Evolutionary conservation across 2,797 vertebrate genomes (phyloP).

Genomic region (Bryconaethiops microstoma): DNA sequence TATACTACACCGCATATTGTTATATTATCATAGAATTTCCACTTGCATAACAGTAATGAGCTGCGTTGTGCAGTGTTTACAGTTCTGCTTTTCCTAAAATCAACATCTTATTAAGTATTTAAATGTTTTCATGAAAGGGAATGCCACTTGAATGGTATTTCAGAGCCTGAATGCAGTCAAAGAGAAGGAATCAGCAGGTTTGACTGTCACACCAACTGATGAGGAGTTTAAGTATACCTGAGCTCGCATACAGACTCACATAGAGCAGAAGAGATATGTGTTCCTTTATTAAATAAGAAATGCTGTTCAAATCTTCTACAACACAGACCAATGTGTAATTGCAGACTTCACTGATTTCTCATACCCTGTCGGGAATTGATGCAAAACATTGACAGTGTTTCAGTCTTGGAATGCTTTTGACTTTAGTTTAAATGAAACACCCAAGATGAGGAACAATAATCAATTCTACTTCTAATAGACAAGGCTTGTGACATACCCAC

Average conservation of each 20-base stretch:
- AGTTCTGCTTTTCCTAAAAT: neutral
- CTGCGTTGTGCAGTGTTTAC: neutral
- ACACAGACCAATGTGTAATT: neutral
- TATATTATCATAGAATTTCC: conserved; percentile 35
- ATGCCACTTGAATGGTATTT: neutral
- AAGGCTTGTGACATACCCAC: conserved; percentile 30
- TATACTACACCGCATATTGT: neutral
- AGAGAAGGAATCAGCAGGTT: conserved; percentile 30
- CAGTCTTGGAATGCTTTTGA: conserved; percentile 43
- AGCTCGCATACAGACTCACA: conserved; percentile 35
- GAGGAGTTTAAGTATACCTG: conserved; percentile 25
- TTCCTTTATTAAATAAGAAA: neutral
- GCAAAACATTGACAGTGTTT: conserved; percentile 38
- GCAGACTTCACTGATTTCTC: conserved; percentile 25
- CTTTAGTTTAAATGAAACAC: conserved; percentile 22
- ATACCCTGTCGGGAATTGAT: conserved; percentile 31
- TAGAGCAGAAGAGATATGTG: neutral
- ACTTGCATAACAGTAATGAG: conserved; percentile 37
- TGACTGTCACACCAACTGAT: conserved; percentile 46
- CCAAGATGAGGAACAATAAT: conserved; percentile 48
- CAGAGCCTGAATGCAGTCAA: conserved; percentile 22
- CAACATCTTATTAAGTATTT: neutral
- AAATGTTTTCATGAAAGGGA: neutral
- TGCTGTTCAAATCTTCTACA: neutral
- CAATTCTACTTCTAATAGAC: conserved; percentile 43